These are phyloP conservation scores for Sebastes vulpes DNA, from an alignment of 2,797 vertebrate species.

Conservation along the genomic window DNA sequence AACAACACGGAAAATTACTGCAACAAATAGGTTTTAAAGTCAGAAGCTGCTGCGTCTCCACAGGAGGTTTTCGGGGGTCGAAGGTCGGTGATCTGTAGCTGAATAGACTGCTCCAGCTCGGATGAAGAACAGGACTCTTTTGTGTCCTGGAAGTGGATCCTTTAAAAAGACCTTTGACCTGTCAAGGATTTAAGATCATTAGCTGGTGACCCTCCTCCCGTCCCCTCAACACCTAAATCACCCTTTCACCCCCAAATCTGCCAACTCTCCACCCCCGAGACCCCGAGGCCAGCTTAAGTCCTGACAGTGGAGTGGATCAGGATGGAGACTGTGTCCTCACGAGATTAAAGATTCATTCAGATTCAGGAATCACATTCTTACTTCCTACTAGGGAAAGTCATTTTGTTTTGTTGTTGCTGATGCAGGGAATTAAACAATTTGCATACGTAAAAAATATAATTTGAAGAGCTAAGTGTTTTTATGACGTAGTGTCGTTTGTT, in stretches of 20 bases:
- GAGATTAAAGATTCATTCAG: constrained; percentile 20
- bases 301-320: constrained; percentile 29
- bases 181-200: constrained; percentile 76
- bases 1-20: neutral
- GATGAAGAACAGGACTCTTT: constrained; percentile 60
- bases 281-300: constrained; percentile 31
- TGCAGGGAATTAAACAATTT: neutral
- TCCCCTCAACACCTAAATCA: constrained; percentile 50
- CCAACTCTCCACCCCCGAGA: neutral
- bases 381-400: neutral
- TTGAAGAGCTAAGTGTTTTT: neutral
- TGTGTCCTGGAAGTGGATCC: constrained; percentile 81
- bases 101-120: constrained; percentile 46
- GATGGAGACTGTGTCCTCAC: constrained; percentile 25
- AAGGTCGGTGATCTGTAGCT: constrained; percentile 49
- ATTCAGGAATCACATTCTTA: constrained; percentile 2
- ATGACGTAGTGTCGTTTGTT: neutral
- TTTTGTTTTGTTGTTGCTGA: neutral
- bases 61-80: constrained; percentile 21
- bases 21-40: constrained; percentile 8
- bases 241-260: constrained; percentile 49
- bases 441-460: neutral
- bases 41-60: neutral
- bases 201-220: constrained; percentile 59
- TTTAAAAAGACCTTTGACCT: constrained; percentile 72